These are phyloP conservation scores for Tenthredo livida DNA, from an alignment of 2,888 invertebrate species.

Conservation along the genomic window DNA sequence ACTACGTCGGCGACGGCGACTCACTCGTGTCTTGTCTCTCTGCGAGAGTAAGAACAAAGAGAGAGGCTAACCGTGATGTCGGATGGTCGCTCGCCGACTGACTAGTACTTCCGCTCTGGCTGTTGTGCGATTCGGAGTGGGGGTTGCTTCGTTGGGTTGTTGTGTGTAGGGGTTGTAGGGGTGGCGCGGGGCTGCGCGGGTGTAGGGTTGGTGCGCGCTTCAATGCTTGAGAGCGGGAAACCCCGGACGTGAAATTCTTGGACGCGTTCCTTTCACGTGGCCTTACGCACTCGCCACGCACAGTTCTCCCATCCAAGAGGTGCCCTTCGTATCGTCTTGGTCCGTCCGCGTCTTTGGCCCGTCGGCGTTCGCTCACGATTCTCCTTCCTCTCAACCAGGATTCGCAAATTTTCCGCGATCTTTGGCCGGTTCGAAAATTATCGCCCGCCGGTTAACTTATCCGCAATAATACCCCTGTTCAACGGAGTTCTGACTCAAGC, in stretches of 20 bases:
- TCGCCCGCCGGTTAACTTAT: not conserved
- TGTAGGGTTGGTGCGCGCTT: constrained; percentile 65
- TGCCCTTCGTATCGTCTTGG: constrained; percentile 19
- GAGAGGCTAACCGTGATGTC: constrained; percentile 77
- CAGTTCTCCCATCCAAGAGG: constrained; percentile 22
- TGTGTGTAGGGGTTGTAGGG: constrained; percentile 76
- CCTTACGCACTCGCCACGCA: constrained; percentile 53
- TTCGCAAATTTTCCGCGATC: not conserved
- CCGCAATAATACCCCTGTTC: not conserved
- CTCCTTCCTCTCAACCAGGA: not conserved
- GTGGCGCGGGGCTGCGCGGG: constrained; percentile 64
- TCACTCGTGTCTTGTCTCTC: constrained; percentile 57
- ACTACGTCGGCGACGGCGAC: constrained; percentile 54
- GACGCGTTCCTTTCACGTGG: constrained; percentile 63
- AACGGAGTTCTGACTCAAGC: not conserved
- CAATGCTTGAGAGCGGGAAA: constrained; percentile 36
- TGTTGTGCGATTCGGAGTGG: constrained; percentile 78
- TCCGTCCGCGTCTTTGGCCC: not conserved
- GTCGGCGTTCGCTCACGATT: not conserved
- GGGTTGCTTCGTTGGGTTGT: constrained; percentile 77
- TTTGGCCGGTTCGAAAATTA: not conserved
- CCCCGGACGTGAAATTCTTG: constrained; percentile 64
- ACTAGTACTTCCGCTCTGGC: constrained; percentile 78
- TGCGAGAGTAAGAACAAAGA: constrained; percentile 68
- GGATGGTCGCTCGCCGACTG: constrained; percentile 79